These are phyloP conservation scores for Grallaria varia DNA, from an alignment of 2,113 vertebrate species.

Conservation along the genomic window DNA sequence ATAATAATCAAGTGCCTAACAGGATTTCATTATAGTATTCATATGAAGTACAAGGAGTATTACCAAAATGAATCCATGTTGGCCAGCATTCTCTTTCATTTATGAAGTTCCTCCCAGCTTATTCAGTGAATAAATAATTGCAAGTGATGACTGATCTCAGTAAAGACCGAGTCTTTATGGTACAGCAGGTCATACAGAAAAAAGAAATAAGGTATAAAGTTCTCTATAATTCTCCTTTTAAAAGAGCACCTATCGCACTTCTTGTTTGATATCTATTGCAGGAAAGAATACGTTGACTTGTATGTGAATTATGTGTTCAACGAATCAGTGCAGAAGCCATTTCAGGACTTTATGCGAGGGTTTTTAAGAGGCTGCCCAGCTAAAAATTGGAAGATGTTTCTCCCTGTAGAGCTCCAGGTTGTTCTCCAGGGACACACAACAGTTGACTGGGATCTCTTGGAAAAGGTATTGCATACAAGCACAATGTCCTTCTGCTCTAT, in stretches of 20 bases:
- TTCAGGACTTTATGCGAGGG: conserved; percentile 58
- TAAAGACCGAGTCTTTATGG: not conserved
- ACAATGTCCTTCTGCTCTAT: not conserved
- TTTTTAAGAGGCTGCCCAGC: conserved; percentile 66
- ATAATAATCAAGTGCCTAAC: not conserved
- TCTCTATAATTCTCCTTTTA: not conserved
- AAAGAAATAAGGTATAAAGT: not conserved
- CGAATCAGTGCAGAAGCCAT: conserved; percentile 55
- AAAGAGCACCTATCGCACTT: not conserved
- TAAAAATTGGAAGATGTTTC: conserved; percentile 56
- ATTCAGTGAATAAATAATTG: not conserved
- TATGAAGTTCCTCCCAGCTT: not conserved
- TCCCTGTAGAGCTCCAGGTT: conserved; percentile 59
- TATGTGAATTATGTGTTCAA: conserved; percentile 67
- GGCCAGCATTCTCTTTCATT: not conserved
- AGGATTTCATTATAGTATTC: not conserved
- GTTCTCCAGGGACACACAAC: conserved; percentile 46
- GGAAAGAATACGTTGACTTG: conserved; percentile 71
- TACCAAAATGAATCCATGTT: not conserved
- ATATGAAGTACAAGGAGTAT: not conserved
- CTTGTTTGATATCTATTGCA: not conserved
- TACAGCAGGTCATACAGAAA: not conserved
- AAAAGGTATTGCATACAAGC: conserved; percentile 25
- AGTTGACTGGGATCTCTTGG: conserved; percentile 64
- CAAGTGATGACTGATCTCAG: not conserved